Conservation (phyloP, 2,888 invertebrate species). For the Pseudoips prasinana region DNA sequence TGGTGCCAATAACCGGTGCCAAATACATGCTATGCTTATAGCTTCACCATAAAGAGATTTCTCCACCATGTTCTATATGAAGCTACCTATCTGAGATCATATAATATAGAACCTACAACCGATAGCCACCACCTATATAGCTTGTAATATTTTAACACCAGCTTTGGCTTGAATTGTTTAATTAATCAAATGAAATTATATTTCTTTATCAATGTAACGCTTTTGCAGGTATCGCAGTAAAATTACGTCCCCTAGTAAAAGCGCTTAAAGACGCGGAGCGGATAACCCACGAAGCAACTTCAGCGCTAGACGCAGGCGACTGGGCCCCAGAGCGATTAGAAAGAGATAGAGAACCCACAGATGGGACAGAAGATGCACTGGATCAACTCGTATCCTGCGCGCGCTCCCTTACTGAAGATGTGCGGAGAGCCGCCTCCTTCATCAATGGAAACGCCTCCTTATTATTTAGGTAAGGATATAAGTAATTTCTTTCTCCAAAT, state of each 20-base stretch:
- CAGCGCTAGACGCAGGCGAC: constrained; percentile 87
- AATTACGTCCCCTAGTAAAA: constrained; percentile 89
- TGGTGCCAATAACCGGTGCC: no score
- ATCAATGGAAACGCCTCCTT: constrained; percentile 93
- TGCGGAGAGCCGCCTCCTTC: constrained; percentile 93
- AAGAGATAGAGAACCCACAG: constrained; percentile 73
- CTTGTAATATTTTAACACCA: no score
- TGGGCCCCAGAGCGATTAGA: constrained; percentile 89
- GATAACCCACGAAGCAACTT: constrained; percentile 89
- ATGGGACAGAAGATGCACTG: constrained; percentile 88
- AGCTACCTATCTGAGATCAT: no score
- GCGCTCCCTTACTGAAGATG: constrained; percentile 93
- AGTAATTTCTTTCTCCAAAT: no score
- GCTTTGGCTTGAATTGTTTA: no score
- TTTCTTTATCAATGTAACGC: no score
- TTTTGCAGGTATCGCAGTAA: constrained; percentile 83
- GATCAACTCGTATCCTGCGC: constrained; percentile 95
- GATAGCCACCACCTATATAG: no score
- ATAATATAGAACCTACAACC: no score
- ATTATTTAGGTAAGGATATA: constrained; percentile 83
- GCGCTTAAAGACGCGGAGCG: constrained; percentile 91
- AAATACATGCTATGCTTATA: no score
- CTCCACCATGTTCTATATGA: no score
- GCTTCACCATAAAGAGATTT: no score
- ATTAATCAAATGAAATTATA: no score